phyloP scores from a whole-genome alignment of 2,797 vertebrate genomes.

The Glyptemys insculpta region DNA sequence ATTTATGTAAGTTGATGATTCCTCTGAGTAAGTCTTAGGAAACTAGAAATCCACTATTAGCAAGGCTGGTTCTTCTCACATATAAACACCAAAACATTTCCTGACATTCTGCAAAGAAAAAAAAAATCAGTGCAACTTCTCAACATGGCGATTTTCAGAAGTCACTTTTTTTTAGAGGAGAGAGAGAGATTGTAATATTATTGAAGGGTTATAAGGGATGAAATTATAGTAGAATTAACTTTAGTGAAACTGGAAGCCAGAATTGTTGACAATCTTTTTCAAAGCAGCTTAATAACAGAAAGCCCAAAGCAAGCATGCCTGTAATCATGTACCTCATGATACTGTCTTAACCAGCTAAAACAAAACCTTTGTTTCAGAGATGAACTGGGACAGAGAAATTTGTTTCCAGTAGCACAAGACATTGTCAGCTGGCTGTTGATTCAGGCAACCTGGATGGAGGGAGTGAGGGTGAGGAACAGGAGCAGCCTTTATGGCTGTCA shows the following conservation, averaged over 20 bases:
- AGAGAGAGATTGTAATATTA: neutral
- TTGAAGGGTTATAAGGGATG: neutral
- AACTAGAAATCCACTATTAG: neutral
- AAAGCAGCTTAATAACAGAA: neutral
- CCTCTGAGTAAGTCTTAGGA: neutral
- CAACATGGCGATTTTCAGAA: neutral
- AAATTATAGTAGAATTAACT: neutral
- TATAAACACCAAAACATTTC: neutral
- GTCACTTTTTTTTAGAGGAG: neutral
- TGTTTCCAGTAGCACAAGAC: no score
- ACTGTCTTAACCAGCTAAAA: no score
- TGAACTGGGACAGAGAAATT: no score
- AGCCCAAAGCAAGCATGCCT: neutral
- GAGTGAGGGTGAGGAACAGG: no score
- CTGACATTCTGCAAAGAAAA: neutral
- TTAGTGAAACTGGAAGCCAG: neutral
- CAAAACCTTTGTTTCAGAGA: no score
- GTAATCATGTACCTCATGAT: neutral
- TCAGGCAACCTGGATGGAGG: no score
- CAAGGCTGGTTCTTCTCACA: neutral
- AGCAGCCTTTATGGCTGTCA: no score
- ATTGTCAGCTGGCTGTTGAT: no score
- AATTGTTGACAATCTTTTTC: neutral
- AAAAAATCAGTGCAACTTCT: neutral
- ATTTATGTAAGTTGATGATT: neutral